Evolutionary conservation across 2,113 vertebrate species (phyloP), one percentile per base, ranked within the genome.

Genomic region (Felis chaus): DNA sequence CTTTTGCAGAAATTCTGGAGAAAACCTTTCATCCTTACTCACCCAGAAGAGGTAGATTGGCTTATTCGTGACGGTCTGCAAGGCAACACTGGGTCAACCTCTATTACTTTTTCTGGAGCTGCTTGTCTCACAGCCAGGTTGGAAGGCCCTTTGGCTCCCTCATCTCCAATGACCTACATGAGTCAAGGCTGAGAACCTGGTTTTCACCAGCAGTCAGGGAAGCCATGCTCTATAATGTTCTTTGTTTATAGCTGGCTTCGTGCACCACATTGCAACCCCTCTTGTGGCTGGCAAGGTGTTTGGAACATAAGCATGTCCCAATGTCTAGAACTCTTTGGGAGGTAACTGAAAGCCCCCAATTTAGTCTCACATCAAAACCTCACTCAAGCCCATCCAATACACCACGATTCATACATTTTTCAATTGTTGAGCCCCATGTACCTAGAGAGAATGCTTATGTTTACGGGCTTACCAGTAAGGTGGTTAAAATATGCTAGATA

Each of bases 1-100:
- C 10, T 74, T 91, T 80, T 71, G 84, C 83, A 94, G 65, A 79
- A 96, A 92, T 76, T 36, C 71, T 80, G n/a, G 7, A 88, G n/a
- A 55, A 69, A 86, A 18, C 3, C 4, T 61, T 94, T 85, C 7
- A 79, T 8, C 1, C 57, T 48, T 55, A 39, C 14, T 74, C 33
- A 63, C 9, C 2, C 16, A 48, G 11, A 82, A 33, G n/a, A 55
- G 1, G 11, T 2, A 91, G 16, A 68, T 5, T 19, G 41, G 5
- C 29, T 63, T 82, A 36, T 41, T 66, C n/a, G 50, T 10, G 18
- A 71, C 13, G 3, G 2, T 5, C 63, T 76, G 21, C 10, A 45
- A 91, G 14, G 11, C 15, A 21, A 91, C 53, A 45, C 19, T 36
- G 27, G 27, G 18, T 65, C 25, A 57, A 31, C 39, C 5, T 90